Evolutionary conservation across 2,888 invertebrate genomes (phyloP).

Genomic region (Himalopsyche japonica): DNA sequence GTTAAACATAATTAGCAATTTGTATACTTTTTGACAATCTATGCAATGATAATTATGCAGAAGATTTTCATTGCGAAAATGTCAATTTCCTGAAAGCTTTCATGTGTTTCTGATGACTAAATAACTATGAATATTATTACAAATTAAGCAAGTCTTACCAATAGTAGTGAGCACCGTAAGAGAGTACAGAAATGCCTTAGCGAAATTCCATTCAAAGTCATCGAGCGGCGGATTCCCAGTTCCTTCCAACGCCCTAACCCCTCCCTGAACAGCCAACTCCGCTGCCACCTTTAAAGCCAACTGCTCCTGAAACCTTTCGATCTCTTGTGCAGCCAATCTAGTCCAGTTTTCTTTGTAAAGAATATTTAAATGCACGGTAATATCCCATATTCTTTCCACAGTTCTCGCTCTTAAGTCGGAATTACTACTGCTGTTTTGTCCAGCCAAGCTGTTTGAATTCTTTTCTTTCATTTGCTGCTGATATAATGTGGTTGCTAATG

Average conservation of each 20-base stretch:
- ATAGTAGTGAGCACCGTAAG: slow-evolving; percentile 91
- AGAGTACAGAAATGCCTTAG: slow-evolving; percentile 90
- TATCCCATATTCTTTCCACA: slow-evolving; percentile 91
- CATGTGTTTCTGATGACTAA: no score
- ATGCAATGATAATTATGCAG: no score
- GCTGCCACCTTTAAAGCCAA: slow-evolving; percentile 76
- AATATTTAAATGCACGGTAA: slow-evolving; percentile 84
- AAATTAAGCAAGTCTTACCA: slow-evolving; percentile 63
- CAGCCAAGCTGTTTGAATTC: slow-evolving; percentile 48
- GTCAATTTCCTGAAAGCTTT: no score
- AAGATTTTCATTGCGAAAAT: no score
- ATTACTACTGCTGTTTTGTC: slow-evolving; percentile 50
- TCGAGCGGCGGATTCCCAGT: slow-evolving; percentile 47
- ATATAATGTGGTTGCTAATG: slow-evolving; percentile 51
- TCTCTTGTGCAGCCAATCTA: slow-evolving; percentile 71
- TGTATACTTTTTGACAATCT: no score
- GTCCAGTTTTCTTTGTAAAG: slow-evolving; percentile 91
- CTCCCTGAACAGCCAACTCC: slow-evolving; percentile 65
- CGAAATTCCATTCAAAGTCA: slow-evolving; percentile 84
- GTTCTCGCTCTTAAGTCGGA: slow-evolving; percentile 60
- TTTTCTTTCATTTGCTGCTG: slow-evolving; percentile 52
- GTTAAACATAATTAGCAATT: no score
- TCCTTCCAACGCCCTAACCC: slow-evolving; percentile 48
- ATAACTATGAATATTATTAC: no score
- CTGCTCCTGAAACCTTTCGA: slow-evolving; percentile 77